Evolutionary conservation across 2,113 vertebrate genomes (phyloP).

Genomic region (Struthidea cinerea): DNA sequence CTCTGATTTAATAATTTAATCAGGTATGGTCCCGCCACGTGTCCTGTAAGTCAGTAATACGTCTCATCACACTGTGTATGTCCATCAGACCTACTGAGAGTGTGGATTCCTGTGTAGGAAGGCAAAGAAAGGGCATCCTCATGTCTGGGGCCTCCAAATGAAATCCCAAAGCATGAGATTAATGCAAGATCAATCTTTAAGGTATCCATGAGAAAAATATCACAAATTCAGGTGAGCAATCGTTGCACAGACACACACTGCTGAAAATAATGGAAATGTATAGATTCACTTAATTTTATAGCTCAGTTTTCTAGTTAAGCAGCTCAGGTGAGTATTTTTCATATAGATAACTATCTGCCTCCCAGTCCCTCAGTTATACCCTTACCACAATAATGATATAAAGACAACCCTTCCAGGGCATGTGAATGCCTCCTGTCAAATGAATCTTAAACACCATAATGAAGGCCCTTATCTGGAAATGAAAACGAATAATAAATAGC

Average conservation of each 20-base stretch:
- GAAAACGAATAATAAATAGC: conserved; percentile 8
- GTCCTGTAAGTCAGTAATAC: background rate
- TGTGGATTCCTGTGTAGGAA: background rate
- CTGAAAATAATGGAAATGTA: background rate
- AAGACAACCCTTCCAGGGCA: background rate
- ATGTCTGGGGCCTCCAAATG: background rate
- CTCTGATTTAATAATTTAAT: background rate
- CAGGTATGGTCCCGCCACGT: rapidly evolving
- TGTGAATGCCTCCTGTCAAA: conserved; percentile 16
- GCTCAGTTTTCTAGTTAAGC: background rate
- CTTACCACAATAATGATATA: background rate
- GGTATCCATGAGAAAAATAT: background rate
- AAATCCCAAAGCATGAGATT: background rate
- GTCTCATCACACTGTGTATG: background rate
- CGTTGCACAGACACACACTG: background rate
- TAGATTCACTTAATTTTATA: background rate
- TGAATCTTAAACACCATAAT: background rate
- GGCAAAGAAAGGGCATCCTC: background rate
- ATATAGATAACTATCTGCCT: background rate
- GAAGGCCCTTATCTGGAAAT: background rate
- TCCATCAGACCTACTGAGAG: background rate
- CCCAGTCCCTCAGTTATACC: background rate
- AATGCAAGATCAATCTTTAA: background rate
- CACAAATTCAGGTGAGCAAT: background rate
- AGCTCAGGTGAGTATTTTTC: conserved; percentile 1